phyloP scores from a whole-genome alignment of 2,113 vertebrate species.

The Chloebia gouldiae region DNA sequence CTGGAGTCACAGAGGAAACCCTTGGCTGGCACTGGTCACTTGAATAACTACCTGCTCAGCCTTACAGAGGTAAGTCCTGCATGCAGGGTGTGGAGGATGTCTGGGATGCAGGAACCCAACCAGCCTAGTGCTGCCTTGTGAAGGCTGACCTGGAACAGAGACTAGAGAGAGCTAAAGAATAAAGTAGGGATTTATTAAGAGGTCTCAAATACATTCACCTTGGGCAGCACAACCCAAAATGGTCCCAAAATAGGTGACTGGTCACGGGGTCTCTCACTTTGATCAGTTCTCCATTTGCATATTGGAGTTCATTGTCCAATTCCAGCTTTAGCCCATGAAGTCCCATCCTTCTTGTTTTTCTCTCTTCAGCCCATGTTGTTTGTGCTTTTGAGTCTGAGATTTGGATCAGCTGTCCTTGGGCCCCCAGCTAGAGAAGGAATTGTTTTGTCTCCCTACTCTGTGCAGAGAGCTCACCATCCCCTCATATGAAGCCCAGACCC shows the following conservation, averaged over 20 bases:
- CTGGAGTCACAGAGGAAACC: not conserved
- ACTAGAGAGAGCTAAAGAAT: not conserved
- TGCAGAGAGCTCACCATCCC: not conserved
- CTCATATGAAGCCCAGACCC: not conserved
- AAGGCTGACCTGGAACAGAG: not conserved
- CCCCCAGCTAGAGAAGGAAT: not conserved
- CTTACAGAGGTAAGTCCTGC: not conserved
- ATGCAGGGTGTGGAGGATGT: not conserved
- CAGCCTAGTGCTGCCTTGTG: not conserved
- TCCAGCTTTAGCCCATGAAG: not conserved
- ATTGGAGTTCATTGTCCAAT: not conserved
- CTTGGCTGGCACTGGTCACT: rapidly evolving
- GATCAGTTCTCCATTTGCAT: not conserved
- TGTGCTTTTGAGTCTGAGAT: not conserved
- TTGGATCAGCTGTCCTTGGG: not conserved
- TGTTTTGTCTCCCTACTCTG: not conserved
- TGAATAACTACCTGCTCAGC: not conserved
- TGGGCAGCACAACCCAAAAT: not conserved
- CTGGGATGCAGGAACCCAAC: not conserved
- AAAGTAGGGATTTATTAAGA: not conserved
- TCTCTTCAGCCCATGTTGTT: not conserved
- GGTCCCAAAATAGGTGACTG: not conserved
- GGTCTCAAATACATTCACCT: not conserved
- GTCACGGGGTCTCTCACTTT: not conserved
- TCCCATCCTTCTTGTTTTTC: not conserved